Evolutionary conservation across 2,113 vertebrate species (phyloP).

Genomic region (Alligator sinensis): DNA sequence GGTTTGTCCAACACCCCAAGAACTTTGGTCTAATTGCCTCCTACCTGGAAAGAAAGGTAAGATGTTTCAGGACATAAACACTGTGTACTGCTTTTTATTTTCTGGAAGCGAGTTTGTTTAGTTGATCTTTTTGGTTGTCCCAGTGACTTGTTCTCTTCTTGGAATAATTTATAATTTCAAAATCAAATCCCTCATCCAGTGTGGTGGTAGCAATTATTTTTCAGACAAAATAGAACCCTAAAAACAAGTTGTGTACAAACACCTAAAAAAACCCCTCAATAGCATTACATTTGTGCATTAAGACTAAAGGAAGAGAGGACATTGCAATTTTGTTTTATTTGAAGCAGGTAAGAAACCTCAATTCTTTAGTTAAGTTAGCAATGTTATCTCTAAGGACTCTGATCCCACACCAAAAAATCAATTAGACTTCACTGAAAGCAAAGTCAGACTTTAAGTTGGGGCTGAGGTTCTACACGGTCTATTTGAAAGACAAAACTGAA

Average conservation of each 20-base stretch:
- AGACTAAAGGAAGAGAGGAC: neutral
- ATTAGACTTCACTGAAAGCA: neutral
- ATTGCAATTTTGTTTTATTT: neutral
- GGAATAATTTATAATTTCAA: neutral
- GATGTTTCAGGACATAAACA: constrained; percentile 10
- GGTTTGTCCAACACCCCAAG: constrained; percentile 99
- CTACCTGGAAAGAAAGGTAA: constrained; percentile 98
- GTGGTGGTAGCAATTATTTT: neutral
- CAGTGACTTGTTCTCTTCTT: neutral
- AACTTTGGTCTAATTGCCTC: constrained; percentile 98
- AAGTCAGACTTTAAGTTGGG: neutral
- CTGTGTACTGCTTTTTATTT: too few relatives aligned
- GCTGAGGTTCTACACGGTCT: neutral
- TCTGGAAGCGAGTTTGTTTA: too few relatives aligned
- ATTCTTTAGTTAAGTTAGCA: neutral
- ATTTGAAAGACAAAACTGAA: neutral
- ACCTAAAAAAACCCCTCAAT: neutral
- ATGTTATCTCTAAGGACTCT: neutral
- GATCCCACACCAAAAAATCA: neutral
- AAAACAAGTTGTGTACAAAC: neutral
- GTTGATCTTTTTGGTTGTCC: neutral
- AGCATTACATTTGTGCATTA: neutral
- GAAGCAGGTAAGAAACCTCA: neutral
- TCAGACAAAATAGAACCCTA: neutral
- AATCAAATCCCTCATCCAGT: neutral